Base-by-base conservation (phyloP, 2,888 invertebrate genomes). In the Notodonta ziczac region DNA sequence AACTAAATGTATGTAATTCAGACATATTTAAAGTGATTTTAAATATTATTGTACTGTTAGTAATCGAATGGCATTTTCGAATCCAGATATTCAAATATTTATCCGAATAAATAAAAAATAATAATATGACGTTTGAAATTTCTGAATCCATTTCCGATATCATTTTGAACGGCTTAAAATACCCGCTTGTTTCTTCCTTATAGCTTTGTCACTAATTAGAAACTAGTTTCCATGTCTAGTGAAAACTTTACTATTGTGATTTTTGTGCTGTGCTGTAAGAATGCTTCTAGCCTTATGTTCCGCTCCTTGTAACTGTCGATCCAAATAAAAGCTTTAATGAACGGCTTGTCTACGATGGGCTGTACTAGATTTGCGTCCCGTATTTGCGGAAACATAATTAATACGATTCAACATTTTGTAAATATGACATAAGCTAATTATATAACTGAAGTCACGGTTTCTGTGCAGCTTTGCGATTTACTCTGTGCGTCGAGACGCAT, bases 291-390 rank as follows among this genome's bases (percentile, higher is more conserved):
- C 67, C 61, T 67, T 68, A 24, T 24, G 71, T 63, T 61, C 66
- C 61, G 62, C 24, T 63, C 59, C 55, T 57, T 35, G 56, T 68
- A 57, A 63, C 59, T 62, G 50, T 70, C 60, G 62, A 78, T 68
- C 66, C 68, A 72, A 75, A 76, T 67, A 65, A 73, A 63, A 78
- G 81, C 81, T 81, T 81, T 82, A 81, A 80, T 59, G 58, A 51
- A 55, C 58, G 48, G 35, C 57, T 62, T 59, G 65, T 67, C 61
- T 61, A 63, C 62, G 40, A 50, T 55, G 44, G 12, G 39, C 14
- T 35, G 32, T 55, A 35, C 13, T 39, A 54, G 6, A 3, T 1
- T 24, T 16, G 14, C 40, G 16, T 58, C 57, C 16, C 12, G 50
- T 14, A 44, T 48, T 12, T 14, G 42, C n/a, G 48, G 13, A 10